Base-by-base conservation (phyloP, 1,140 invertebrate genomes). In the Aphelenchoides fujianensis region DNA sequence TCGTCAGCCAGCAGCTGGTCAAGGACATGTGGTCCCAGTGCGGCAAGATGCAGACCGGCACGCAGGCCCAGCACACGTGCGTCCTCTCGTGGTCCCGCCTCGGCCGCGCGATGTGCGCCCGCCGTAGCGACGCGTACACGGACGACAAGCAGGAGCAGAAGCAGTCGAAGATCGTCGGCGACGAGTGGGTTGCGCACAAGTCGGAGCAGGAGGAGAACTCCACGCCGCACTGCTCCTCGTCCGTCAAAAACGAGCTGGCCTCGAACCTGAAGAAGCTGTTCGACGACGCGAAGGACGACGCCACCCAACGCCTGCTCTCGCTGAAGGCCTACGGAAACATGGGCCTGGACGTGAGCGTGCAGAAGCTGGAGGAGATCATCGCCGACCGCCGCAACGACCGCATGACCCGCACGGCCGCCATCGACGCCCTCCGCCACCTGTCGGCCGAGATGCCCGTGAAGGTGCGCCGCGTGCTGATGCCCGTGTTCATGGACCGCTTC, bases 381-480 rank as follows among this genome's bases (percentile, higher is more conserved):
- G 12, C 57, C 23, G 78, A 85, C 66, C 69, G 53, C 52, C 61
- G 69, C 1, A 37, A 74, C 66, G 71, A 77, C 7, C 57, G 53
- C 2, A 64, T 78, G 28, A 59, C 80, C 48, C 75, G 84, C 41
- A 59, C 75, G 19, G 71, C 75, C 27, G 83, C 82, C 16, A 78
- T 84, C 37, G 83, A 79, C 48, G 77, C 79, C 36, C 70, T 84
- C 12, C 61, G 81, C 36, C 80, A 74, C 28, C 69, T 84, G 5
- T 68, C 70, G 2, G 31, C 53, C 9, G 34, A 66, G 27, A 63
- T 76, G 35, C 80, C 79, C 34, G 68, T 71, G 63, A 68, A 81
- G 79, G 74, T 84, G 27, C 69, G 68, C 12, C 52, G 71, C 36
- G 41, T 81, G 0, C 69, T 84, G 9, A 57, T 82, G 52, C 83